phyloP scores from a whole-genome alignment of 2,113 vertebrate genomes.

The Zosterops hypoxanthus region DNA sequence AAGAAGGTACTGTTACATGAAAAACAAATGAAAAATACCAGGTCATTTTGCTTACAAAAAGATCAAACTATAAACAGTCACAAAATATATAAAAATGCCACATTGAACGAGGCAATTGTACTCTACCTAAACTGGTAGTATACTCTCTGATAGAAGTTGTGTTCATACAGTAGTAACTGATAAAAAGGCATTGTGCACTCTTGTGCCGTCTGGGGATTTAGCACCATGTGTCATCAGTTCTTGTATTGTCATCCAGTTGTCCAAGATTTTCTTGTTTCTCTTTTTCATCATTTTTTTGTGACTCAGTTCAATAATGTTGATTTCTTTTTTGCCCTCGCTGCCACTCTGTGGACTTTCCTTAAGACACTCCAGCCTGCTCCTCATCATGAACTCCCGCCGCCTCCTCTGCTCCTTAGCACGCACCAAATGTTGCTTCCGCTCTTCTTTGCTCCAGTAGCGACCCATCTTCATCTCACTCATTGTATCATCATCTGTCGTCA shows the following conservation, averaged over 20 bases:
- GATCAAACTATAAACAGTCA: constrained; percentile 90
- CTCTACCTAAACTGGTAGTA: constrained; percentile 91
- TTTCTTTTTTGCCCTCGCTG: constrained; percentile 87
- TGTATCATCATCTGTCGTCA: constrained; percentile 94
- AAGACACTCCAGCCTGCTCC: constrained; percentile 90
- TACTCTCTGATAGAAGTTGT: constrained; percentile 64
- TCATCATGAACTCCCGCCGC: constrained; percentile 94
- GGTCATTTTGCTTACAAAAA: constrained; percentile 88
- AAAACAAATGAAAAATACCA: constrained; percentile 78
- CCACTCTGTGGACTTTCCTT: constrained; percentile 90
- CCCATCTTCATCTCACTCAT: constrained; percentile 99
- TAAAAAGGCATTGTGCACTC: constrained; percentile 94
- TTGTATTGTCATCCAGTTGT: constrained; percentile 99
- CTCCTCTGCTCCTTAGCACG: constrained; percentile 91
- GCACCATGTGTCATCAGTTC: constrained; percentile 97
- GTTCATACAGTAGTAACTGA: constrained; percentile 96
- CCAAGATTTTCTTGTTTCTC: constrained; percentile 97
- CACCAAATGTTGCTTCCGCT: constrained; percentile 92
- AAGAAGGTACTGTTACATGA: constrained; percentile 75
- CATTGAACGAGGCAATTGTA: constrained; percentile 99
- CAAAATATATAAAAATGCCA: constrained; percentile 98
- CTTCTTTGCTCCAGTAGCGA: constrained; percentile 97
- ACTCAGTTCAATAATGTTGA: constrained; percentile 95
- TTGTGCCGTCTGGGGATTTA: constrained; percentile 90
- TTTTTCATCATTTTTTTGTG: constrained; percentile 99